A percentile compares a stretch with the other conserved stretches of the same genome.
These are phyloP conservation scores for Pharmacophagus antenor DNA, from an alignment of 2,888 invertebrate species.

Conservation along the genomic window DNA sequence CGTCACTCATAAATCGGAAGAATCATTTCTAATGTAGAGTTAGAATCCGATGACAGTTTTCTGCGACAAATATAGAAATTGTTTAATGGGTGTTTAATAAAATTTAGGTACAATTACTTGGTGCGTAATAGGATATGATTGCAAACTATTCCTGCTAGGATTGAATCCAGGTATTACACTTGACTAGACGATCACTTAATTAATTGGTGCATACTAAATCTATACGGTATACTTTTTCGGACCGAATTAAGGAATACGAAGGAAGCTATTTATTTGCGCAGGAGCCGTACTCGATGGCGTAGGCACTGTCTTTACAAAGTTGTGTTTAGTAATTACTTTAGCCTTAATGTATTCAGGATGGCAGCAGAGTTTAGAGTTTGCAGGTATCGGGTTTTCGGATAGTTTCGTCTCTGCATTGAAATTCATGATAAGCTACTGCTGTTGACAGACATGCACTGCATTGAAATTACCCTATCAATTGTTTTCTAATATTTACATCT, in stretches of 20 bases:
- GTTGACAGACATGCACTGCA: conserved; percentile 10
- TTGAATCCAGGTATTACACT: not conserved
- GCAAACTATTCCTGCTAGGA: not conserved
- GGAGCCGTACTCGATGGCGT: conserved; percentile 5
- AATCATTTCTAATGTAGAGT: too few species aligned
- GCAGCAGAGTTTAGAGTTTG: conserved; percentile 17
- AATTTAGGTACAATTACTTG: too few species aligned
- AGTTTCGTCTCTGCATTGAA: conserved; percentile 20
- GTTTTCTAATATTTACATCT: not conserved
- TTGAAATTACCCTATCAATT: not conserved
- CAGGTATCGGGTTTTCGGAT: conserved; percentile 15
- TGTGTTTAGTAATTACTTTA: conserved; percentile 24
- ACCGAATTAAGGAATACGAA: not conserved
- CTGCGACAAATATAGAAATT: too few species aligned
- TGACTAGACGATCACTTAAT: not conserved
- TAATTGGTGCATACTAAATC: not conserved
- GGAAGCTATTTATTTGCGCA: conserved; percentile 4
- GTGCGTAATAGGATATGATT: not conserved
- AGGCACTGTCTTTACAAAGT: conserved; percentile 16
- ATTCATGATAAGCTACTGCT: conserved; percentile 16
- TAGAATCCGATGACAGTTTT: too few species aligned
- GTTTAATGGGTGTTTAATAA: too few species aligned
- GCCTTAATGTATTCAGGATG: conserved; percentile 18
- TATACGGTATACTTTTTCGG: not conserved
- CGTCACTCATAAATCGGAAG: too few species aligned